Evolutionary conservation across 2,888 invertebrate species (phyloP).

Genomic region (Eristalis intricaria): DNA sequence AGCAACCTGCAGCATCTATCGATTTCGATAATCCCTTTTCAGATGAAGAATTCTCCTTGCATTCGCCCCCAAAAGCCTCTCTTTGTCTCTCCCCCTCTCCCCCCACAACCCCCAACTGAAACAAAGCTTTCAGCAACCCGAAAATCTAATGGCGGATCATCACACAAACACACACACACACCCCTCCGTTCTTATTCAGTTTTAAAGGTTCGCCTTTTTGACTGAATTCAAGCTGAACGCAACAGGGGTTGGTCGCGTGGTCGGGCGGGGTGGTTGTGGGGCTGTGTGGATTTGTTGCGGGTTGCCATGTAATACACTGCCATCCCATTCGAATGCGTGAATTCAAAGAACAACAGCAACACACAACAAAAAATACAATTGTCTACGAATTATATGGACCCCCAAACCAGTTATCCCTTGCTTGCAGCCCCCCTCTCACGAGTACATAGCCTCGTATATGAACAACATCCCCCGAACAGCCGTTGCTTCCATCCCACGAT

Average conservation of each 20-base stretch:
- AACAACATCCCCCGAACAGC: constrained; percentile 36
- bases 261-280: neutral
- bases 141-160: constrained; percentile 25
- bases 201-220: constrained; percentile 46
- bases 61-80: neutral
- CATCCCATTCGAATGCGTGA: constrained; percentile 39
- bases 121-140: neutral
- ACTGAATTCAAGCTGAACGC: constrained; percentile 40
- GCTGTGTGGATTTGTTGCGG: constrained; percentile 13
- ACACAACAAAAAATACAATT: constrained; percentile 20
- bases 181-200: constrained; percentile 11
- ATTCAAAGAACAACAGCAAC: constrained; percentile 1
- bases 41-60: neutral
- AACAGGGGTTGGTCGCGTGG: constrained; percentile 41
- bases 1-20: neutral
- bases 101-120: neutral
- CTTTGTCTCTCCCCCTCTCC: neutral
- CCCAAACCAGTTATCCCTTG: neutral
- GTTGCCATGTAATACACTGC: constrained; percentile 30
- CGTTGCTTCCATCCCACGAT: neutral
- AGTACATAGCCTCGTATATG: constrained; percentile 27
- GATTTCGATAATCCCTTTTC: neutral
- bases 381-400: constrained; percentile 54
- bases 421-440: neutral
- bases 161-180: constrained; percentile 2